Evolutionary conservation across 2,797 vertebrate species (phyloP).

Genomic region (Malacoraja senta): DNA sequence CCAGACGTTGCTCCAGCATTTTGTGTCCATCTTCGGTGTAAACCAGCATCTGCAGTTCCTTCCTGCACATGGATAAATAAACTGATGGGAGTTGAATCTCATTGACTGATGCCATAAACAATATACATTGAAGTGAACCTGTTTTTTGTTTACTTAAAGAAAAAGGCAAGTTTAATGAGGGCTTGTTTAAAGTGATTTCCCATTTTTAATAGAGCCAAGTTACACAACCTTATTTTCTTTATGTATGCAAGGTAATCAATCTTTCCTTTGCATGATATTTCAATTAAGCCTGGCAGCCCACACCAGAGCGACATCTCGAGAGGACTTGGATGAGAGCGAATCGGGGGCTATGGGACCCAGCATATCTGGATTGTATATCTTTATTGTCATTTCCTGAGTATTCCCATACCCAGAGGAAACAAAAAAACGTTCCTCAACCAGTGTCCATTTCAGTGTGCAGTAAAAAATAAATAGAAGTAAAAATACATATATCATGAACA

Average conservation of each 20-base stretch:
- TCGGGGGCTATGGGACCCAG: not conserved
- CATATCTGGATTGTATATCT: not conserved
- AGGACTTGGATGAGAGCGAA: not conserved
- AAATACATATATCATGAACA: too few species aligned
- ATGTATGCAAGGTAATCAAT: not conserved
- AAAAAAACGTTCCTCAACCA: too few species aligned
- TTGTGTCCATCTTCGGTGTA: too few species aligned
- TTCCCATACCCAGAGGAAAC: too few species aligned
- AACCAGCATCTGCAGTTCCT: too few species aligned
- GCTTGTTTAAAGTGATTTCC: not conserved
- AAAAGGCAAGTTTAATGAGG: not conserved
- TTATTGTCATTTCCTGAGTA: too few species aligned
- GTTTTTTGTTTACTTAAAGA: not conserved
- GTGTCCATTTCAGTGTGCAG: too few species aligned
- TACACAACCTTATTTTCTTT: not conserved
- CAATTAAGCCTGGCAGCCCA: not conserved
- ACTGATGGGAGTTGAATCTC: not conserved
- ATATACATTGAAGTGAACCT: not conserved
- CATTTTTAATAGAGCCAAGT: not conserved
- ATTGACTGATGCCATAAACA: not conserved
- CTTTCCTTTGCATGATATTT: not conserved
- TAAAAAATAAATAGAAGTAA: too few species aligned
- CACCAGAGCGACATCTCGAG: not conserved
- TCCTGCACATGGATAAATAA: not conserved
- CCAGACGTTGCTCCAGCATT: too few species aligned